Conservation (phyloP, 2,888 invertebrate genomes). For the Neoitamus cyanurus region DNA sequence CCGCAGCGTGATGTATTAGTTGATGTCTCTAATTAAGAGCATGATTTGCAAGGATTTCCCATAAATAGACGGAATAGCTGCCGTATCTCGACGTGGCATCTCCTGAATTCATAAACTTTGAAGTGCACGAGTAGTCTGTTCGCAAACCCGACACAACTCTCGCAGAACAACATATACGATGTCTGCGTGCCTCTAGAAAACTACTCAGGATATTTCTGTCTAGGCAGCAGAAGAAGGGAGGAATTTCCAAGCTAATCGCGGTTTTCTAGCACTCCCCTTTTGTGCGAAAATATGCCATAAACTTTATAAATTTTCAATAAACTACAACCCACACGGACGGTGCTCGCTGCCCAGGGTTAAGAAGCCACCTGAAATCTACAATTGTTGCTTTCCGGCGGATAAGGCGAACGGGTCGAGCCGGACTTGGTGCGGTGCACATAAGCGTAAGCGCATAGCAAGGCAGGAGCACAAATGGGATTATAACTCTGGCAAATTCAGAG, state of each 20-base stretch:
- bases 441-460: not conserved
- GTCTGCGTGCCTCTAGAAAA: not conserved
- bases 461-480: not conserved
- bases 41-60: conserved; percentile 50
- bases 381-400: not conserved
- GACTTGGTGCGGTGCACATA: not conserved
- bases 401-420: not conserved
- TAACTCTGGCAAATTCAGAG: not conserved
- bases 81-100: conserved; percentile 48
- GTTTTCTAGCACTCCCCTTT: not conserved
- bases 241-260: not conserved
- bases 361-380: not conserved
- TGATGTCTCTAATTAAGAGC: conserved; percentile 45
- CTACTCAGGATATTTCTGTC: not conserved
- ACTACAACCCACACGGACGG: not conserved
- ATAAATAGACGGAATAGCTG: conserved; percentile 48
- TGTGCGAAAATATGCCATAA: conserved; percentile 30
- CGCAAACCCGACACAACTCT: not conserved
- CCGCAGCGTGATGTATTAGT: conserved; percentile 22
- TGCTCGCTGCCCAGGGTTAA: not conserved
- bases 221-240: not conserved
- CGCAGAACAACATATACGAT: not conserved
- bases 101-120: conserved; percentile 25
- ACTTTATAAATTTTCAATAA: conserved; percentile 41
- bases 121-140: not conserved